Base-by-base conservation (phyloP, 2,113 vertebrate genomes). In the Athene noctua region DNA sequence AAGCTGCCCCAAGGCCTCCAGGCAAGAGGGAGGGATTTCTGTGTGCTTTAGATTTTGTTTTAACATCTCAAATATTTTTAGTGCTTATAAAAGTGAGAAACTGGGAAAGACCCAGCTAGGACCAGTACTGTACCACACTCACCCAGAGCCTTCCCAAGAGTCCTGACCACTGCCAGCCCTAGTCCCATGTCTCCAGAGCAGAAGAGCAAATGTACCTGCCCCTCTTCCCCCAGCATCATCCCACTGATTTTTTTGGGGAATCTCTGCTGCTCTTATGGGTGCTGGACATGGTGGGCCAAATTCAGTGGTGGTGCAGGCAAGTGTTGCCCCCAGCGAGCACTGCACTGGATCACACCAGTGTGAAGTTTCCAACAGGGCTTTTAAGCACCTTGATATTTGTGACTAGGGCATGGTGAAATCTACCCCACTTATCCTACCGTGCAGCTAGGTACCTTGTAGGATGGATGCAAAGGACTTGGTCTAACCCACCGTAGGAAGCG, bases 191-290 rank as follows among this genome's bases (percentile, higher is more conserved):
- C 49, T 88, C 49, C 80, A 40, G 57, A 80, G 25, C 73, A 95
- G 57, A 75, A 82, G 62, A 19, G 5, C 36, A 87, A 79, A 67
- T 0, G 0, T 18, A 61, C 16, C 32, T 36, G 23, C 25, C 10
- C 5, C 22, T 88, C 40, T 38, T 57, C 17, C 44, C 15, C n/a
- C 62, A 52, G 30, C 9, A 4, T n/a, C 36, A 68, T 44, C 54
- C 40, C 2, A 2, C 8, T 34, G 27, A 61, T 57, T 81, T 87
- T 78, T 3, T 2, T 3, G 26, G 51, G 22, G 75, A 80, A 52
- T 4, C 14, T 75, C 72, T 61, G 23, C 0, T 0, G 1, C 13
- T 90, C 4, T 63, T 63, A 59, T 0, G 0, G 15, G 18, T 40
- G 10, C 40, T 54, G 55, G 54, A 44, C 4, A 0, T 11, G 19